Percentiles rank a stretch among this genome's conserved stretches.
Evolutionary conservation across 2,797 vertebrate genomes (phyloP).

Genomic region (Pachyuromys duprasi): DNA sequence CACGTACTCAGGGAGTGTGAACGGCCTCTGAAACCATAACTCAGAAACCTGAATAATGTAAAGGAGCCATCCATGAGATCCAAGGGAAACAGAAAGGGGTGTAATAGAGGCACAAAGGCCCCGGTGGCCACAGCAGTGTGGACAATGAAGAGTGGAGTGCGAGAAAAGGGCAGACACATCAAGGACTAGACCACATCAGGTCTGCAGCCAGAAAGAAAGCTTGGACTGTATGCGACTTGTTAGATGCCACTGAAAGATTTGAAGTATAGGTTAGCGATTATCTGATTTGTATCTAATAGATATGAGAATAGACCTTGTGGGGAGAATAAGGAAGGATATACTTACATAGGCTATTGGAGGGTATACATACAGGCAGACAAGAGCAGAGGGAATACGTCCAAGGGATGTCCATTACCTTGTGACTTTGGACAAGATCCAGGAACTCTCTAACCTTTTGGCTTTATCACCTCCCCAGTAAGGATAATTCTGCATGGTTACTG

Average conservation of each 20-base stretch:
- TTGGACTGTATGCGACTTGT: background rate
- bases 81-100: background rate
- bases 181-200: background rate
- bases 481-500: background rate
- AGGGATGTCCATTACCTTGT: background rate
- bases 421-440: background rate
- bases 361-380: background rate
- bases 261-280: background rate
- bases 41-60: background rate
- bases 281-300: background rate
- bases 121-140: background rate
- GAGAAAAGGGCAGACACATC: background rate
- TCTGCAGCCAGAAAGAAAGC: background rate
- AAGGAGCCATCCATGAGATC: background rate
- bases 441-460: background rate
- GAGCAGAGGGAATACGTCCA: background rate
- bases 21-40: background rate
- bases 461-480: background rate
- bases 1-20: background rate
- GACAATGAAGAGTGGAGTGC: rapidly evolving
- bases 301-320: background rate
- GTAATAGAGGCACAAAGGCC: background rate
- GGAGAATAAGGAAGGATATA: background rate
- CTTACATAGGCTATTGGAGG: background rate
- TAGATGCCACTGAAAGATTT: background rate